Evolutionary conservation across 1,140 invertebrate genomes (phyloP), one percentile per base, ranked within the genome.

Genomic region (Galendromus occidentalis): DNA sequence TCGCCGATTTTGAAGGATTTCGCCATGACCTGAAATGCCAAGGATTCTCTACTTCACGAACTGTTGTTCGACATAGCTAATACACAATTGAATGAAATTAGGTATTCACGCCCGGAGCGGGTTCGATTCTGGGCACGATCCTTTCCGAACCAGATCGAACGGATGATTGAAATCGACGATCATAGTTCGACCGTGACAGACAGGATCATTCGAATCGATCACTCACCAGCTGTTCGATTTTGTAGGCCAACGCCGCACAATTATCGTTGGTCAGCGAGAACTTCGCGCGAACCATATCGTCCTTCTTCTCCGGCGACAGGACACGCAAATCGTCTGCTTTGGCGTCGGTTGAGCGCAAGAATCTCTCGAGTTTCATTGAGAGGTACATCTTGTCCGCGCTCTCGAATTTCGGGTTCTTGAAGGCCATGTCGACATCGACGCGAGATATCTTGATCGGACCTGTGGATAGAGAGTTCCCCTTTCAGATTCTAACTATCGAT

Each of bases 221-320:
- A n/a, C 51, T 17, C 25, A 59, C 51, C 14, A 59, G 51, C 25
- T 59, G 51, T 33, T 59, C 51, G 51, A 59, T 59, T 22, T 59
- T 59, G 22, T 18, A 59, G 4, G 51, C 51, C 51, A 59, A 20
- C 14, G 14, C 14, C 4, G 51, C 51, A 22, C 51, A 59, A 9
- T 59, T 17, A 4, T 17, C 22, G 17, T 22, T 22, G 25, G 12
- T 25, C 1, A 59, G 51, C 14, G 51, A 29, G 51, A 59, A 59
- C 14, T 33, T 25, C 17, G 51, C 51, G 33, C 25, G 51, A 2
- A 59, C 33, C 51, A 59, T 59, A 4, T 47, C 28, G 14, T 47
- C 45, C 14, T 59, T 59, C 4, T 59, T 59, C 18, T 47, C 45
- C 7, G 18, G 7, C 5, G 45, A 4, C 51, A 20, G 1, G 33